Evolutionary conservation across 2,888 invertebrate genomes (phyloP).

Genomic region (Lathronympha strigana): DNA sequence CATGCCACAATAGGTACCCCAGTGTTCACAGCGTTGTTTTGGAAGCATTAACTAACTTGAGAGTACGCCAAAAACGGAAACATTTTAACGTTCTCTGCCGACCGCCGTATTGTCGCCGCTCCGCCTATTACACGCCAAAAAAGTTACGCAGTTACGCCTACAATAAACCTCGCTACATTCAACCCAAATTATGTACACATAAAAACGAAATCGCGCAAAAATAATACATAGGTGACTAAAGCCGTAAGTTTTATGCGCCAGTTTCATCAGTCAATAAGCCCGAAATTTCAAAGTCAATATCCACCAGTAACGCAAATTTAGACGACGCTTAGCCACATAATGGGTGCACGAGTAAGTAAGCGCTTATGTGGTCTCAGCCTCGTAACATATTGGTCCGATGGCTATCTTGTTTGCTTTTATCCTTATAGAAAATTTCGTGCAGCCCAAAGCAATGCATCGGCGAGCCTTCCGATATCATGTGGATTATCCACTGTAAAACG

Average conservation of each 20-base stretch:
- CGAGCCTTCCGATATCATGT: conserved; percentile 81
- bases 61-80: conserved; percentile 80
- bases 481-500: conserved; percentile 79
- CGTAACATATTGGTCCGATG: conserved; percentile 73
- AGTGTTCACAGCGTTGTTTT: conserved; percentile 73
- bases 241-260: conserved; percentile 60
- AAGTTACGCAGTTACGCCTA: conserved; percentile 56
- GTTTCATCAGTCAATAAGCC: conserved; percentile 52
- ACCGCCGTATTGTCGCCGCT: conserved; percentile 68
- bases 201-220: conserved; percentile 55
- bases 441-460: conserved; percentile 80
- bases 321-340: conserved; percentile 49
- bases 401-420: conserved; percentile 84
- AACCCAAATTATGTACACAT: conserved; percentile 33
- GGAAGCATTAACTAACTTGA: conserved; percentile 81
- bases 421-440: conserved; percentile 84
- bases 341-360: conserved; percentile 44
- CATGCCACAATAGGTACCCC: conserved; percentile 48
- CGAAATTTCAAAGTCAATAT: conserved; percentile 56
- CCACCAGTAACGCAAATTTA: conserved; percentile 51
- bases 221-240: conserved; percentile 64
- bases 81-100: conserved; percentile 69
- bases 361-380: conserved; percentile 53
- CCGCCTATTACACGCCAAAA: conserved; percentile 67
- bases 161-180: conserved; percentile 45